Evolutionary conservation across 2,888 invertebrate species (phyloP), one percentile per base, ranked within the genome.

Genomic region (Plemyria rubiginata): DNA sequence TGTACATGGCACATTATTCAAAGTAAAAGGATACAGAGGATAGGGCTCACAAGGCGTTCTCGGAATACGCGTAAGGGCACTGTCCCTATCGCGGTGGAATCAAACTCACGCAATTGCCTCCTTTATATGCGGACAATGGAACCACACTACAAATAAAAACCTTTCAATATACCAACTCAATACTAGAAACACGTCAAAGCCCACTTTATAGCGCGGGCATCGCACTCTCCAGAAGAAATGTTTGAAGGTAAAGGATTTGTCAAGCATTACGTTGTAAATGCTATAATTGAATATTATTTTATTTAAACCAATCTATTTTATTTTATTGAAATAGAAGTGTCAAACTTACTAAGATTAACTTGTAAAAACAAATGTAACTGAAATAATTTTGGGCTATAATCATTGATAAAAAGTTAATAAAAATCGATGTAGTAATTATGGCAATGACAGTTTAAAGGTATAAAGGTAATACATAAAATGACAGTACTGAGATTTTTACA

Each of bases 41-140:
- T 46, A 60, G 59, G 54, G 32, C 46, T 52, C 32, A 54, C 57
- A 60, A 62, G 46, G 53, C 36, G 52, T 67, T 67, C 66, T 61
- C 38, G 50, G 64, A 60, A 63, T 55, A 52, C 55, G 46, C 60
- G 53, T 60, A 63, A 66, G 65, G 68, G 70, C 66, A 67, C 57
- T 56, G 65, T 51, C 60, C 63, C 48, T 67, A 70, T 70, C 70
- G 48, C 49, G 40, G 41, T 12, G 54, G 60, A 55, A 74, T 70
- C 71, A 55, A 60, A 45, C 62, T 62, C 74, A 71, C 72, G 72
- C 72, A 70, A 63, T 65, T 56, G 54, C 51, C 59, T 66, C 60
- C 57, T 72, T 72, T 72, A 68, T 72, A 72, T 74, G 70, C 74
- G 62, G 62, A 72, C 70, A 70, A 69, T 70, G 67, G 66, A 65